These are phyloP conservation scores for Caenorhabditis briggsae DNA, from an alignment of 1,140 invertebrate species.

Conservation along the genomic window DNA sequence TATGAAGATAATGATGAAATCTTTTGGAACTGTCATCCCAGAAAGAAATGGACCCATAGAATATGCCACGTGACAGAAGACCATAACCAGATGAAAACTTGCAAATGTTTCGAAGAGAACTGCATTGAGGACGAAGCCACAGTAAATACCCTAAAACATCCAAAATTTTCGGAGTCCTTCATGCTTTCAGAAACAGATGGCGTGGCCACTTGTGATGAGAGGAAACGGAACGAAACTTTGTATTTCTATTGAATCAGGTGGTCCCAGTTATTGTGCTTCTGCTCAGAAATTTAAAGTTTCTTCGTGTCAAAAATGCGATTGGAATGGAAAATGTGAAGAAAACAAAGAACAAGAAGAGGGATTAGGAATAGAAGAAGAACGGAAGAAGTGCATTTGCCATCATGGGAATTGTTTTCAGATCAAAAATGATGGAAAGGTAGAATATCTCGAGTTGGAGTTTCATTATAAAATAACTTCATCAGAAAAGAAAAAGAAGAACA, in stretches of 20 bases:
- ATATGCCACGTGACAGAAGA: conserved; percentile 10
- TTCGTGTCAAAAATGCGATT: conserved; percentile 59
- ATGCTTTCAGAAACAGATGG: conserved; percentile 11
- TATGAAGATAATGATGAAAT: conserved; percentile 1
- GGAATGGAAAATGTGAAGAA: conserved; percentile 59
- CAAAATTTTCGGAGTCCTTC: not conserved
- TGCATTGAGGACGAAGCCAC: not conserved
- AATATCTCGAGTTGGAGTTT: not conserved
- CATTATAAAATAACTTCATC: not conserved
- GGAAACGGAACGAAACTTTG: not conserved
- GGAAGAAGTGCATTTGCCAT: not conserved
- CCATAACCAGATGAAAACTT: not conserved
- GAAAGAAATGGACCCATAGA: conserved; percentile 21
- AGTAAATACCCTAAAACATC: not conserved
- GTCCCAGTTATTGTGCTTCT: conserved; percentile 5
- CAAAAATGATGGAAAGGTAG: not conserved
- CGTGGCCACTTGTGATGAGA: not conserved
- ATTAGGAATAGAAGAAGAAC: not conserved
- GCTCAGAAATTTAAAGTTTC: conserved; percentile 36
- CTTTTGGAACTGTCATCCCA: conserved; percentile 51
- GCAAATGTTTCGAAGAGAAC: conserved; percentile 29
- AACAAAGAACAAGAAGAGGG: conserved; percentile 4
- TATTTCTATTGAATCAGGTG: conserved; percentile 9
- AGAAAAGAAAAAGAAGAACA: conserved; percentile 48
- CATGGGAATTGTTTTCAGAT: conserved; percentile 19